A percentile compares a stretch with the other conserved stretches of the same genome.
These are phyloP conservation scores for Lysiphlebus fabarum DNA, from an alignment of 1,140 invertebrate genomes.

Conservation along the genomic window DNA sequence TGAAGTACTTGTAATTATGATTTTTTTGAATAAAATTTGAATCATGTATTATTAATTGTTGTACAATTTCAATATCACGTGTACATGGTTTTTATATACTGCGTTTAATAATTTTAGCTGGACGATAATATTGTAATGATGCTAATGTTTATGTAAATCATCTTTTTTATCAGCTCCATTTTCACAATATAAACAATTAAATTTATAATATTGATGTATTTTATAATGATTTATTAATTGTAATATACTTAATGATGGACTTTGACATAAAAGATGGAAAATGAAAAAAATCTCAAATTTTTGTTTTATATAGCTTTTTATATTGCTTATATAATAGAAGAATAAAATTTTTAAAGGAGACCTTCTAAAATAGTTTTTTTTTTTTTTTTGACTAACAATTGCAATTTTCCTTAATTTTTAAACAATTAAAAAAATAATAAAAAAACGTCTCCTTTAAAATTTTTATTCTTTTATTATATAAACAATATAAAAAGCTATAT, in stretches of 20 bases:
- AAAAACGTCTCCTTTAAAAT: too few species aligned
- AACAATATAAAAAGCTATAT: too few species aligned
- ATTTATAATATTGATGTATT: slow-evolving; percentile 51
- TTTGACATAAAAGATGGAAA: too few species aligned
- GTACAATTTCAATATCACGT: slow-evolving; percentile 36
- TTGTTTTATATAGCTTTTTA: too few species aligned
- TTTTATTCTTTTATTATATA: too few species aligned
- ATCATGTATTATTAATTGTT: slow-evolving; percentile 41
- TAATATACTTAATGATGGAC: slow-evolving; percentile 26
- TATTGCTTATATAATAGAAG: too few species aligned
- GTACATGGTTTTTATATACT: slow-evolving; percentile 38
- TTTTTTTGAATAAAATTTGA: slow-evolving; percentile 10
- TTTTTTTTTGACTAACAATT: too few species aligned
- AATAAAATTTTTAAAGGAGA: too few species aligned
- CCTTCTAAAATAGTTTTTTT: too few species aligned
- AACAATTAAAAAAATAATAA: too few species aligned
- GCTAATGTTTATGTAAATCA: slow-evolving; percentile 54
- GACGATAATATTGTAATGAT: slow-evolving; percentile 48
- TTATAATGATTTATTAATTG: slow-evolving; percentile 49
- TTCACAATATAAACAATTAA: slow-evolving; percentile 56
- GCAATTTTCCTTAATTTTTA: too few species aligned
- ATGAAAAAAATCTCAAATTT: too few species aligned
- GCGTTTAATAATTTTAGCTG: slow-evolving; percentile 49
- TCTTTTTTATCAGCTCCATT: slow-evolving; percentile 46
- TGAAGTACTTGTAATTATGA: background rate